Conservation (phyloP, 2,797 vertebrate species). For the Cichlasoma orientale region DNA sequence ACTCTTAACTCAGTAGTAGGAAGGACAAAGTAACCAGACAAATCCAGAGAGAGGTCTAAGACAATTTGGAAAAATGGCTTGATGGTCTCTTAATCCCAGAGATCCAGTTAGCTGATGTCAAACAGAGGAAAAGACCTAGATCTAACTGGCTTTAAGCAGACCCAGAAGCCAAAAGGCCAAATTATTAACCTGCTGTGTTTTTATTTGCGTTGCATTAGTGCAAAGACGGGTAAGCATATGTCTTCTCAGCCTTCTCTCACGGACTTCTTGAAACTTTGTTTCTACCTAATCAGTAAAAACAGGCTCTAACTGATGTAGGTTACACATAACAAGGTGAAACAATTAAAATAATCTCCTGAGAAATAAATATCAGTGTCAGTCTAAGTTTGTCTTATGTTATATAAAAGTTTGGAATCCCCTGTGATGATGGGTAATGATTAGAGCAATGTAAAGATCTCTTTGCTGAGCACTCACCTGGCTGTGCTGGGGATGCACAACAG, state of each 20-base stretch:
- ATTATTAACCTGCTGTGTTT: neutral
- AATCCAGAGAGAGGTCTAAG: slow-evolving; percentile 52
- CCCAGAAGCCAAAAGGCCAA: neutral
- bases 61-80: slow-evolving; percentile 66
- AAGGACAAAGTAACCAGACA: slow-evolving; percentile 62
- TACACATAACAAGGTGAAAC: neutral
- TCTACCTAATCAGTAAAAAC: neutral
- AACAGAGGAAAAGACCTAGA: slow-evolving; percentile 31
- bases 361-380: neutral
- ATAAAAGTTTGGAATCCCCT: slow-evolving; percentile 25
- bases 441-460: neutral
- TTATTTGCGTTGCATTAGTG: neutral
- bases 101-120: slow-evolving; percentile 62
- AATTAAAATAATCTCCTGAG: slow-evolving; percentile 8
- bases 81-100: slow-evolving; percentile 63
- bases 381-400: neutral
- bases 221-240: neutral
- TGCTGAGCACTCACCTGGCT: slow-evolving; percentile 43
- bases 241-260: neutral
- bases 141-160: slow-evolving; percentile 11
- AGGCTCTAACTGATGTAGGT: neutral
- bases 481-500: slow-evolving; percentile 4
- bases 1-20: slow-evolving; percentile 47
- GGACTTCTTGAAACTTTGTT: neutral
- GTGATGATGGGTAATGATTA: neutral